Conservation (phyloP, 2,797 vertebrate species). For the Pseudochaenichthys georgianus region DNA sequence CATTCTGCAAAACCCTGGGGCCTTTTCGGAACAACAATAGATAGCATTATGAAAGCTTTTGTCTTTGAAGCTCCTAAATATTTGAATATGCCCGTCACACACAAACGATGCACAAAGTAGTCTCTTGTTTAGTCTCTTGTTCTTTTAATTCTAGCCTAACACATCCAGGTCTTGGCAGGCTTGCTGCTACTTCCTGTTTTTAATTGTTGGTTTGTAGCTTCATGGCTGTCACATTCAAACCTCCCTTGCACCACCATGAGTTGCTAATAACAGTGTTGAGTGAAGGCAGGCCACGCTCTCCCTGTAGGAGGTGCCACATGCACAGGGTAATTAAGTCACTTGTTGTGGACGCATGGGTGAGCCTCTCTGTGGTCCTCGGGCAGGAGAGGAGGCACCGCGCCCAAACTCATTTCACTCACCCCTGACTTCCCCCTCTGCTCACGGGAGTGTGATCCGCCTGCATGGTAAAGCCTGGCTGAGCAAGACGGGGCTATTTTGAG, state of each 20-base stretch:
- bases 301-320: conserved; percentile 36
- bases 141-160: not conserved
- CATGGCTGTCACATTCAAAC: conserved; percentile 30
- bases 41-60: conserved; percentile 42
- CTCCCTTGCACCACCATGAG: conserved; percentile 37
- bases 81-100: conserved; percentile 13
- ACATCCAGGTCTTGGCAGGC: conserved; percentile 27
- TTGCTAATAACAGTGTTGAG: conserved; percentile 60
- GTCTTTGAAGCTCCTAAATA: conserved; percentile 21
- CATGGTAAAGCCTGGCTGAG: conserved; percentile 19
- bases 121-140: conserved; percentile 24
- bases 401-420: conserved; percentile 23
- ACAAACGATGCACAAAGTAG: conserved; percentile 26
- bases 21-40: conserved; percentile 42
- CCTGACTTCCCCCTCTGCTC: conserved; percentile 5
- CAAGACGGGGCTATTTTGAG: conserved; percentile 22
- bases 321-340: conserved; percentile 65
- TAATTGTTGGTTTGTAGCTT: conserved; percentile 63
- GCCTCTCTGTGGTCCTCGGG: conserved; percentile 1
- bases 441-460: not conserved
- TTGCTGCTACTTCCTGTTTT: conserved; percentile 47
- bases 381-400: conserved; percentile 2
- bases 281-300: conserved; percentile 37
- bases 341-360: conserved; percentile 41
- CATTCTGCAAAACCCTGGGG: conserved; percentile 38